These are phyloP conservation scores for Osedax frankpressi DNA, from an alignment of 2,888 invertebrate genomes.

Conservation along the genomic window DNA sequence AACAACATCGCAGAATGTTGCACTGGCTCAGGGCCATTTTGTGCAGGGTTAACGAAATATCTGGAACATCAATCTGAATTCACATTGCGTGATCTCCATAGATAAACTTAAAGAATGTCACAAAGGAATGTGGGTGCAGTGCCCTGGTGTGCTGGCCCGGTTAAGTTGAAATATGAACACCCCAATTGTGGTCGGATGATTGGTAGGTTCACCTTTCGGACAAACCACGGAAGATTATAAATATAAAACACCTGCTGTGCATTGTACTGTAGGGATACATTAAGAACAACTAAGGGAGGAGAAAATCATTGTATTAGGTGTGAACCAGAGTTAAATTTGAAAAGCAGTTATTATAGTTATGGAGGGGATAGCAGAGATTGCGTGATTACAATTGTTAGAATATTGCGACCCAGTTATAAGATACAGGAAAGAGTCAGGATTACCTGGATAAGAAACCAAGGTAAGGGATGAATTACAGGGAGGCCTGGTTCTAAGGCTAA, in stretches of 20 bases:
- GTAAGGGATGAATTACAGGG: conserved; percentile 5
- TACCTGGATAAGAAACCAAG: background rate
- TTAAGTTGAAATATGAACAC: conserved; percentile 9
- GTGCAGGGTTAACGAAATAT: conserved; percentile 3
- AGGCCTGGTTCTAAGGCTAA: background rate
- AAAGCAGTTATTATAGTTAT: background rate
- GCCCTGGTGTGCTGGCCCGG: background rate
- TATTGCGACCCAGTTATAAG: background rate
- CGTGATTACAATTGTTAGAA: background rate
- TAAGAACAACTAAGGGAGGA: background rate
- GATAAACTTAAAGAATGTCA: conserved; percentile 8
- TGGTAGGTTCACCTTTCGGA: background rate
- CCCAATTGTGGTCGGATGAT: background rate
- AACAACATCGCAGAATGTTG: conserved; percentile 4
- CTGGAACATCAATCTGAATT: conserved; percentile 1
- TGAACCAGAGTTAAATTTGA: background rate
- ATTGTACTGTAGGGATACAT: background rate
- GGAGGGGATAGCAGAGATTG: background rate
- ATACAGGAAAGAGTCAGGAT: background rate
- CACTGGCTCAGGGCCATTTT: background rate
- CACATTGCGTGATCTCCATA: conserved; percentile 4
- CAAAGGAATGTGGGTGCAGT: background rate
- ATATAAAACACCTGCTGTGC: background rate
- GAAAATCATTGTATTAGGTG: background rate
- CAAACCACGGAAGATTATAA: background rate